Percentiles rank a stretch among this genome's conserved stretches.
Conservation (phyloP, 1,140 invertebrate species). For the Sesamia nonagrioides region DNA sequence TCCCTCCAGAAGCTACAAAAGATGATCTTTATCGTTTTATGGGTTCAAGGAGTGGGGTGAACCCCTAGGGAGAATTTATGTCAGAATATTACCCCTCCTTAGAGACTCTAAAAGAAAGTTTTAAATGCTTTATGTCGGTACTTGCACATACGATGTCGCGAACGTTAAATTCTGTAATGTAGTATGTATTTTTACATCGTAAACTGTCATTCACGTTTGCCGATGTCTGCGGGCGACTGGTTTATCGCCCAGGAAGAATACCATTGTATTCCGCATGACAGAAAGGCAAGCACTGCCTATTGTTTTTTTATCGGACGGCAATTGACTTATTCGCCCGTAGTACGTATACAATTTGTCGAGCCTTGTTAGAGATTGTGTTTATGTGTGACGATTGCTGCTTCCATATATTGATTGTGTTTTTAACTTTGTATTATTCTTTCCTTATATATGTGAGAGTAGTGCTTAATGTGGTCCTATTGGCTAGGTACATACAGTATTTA, state of each 20-base stretch:
- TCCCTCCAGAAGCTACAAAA: slow-evolving; percentile 67
- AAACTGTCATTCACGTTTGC: slow-evolving; percentile 55
- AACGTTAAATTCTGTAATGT: slow-evolving; percentile 55
- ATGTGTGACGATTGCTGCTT: slow-evolving; percentile 24
- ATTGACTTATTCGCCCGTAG: slow-evolving; percentile 45
- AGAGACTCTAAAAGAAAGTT: slow-evolving; percentile 73
- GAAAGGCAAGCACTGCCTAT: slow-evolving; percentile 37
- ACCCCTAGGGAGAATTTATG: slow-evolving; percentile 69
- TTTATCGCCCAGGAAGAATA: slow-evolving; percentile 54
- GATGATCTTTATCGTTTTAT: slow-evolving; percentile 80
- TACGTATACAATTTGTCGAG: slow-evolving; percentile 46
- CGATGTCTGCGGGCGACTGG: slow-evolving; percentile 48
- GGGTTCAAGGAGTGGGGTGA: slow-evolving; percentile 66
- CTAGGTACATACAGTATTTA: not conserved
- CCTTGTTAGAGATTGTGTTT: slow-evolving; percentile 39
- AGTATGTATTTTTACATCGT: slow-evolving; percentile 56
- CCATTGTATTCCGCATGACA: slow-evolving; percentile 50
- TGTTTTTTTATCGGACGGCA: slow-evolving; percentile 52
- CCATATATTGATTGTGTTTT: not conserved
- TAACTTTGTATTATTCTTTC: not conserved
- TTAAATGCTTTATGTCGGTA: slow-evolving; percentile 70
- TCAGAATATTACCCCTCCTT: slow-evolving; percentile 66
- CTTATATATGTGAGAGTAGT: not conserved
- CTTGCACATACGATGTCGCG: slow-evolving; percentile 61
- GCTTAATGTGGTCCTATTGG: not conserved